Evolutionary conservation across 2,797 vertebrate genomes (phyloP).

Genomic region (Falco peregrinus): DNA sequence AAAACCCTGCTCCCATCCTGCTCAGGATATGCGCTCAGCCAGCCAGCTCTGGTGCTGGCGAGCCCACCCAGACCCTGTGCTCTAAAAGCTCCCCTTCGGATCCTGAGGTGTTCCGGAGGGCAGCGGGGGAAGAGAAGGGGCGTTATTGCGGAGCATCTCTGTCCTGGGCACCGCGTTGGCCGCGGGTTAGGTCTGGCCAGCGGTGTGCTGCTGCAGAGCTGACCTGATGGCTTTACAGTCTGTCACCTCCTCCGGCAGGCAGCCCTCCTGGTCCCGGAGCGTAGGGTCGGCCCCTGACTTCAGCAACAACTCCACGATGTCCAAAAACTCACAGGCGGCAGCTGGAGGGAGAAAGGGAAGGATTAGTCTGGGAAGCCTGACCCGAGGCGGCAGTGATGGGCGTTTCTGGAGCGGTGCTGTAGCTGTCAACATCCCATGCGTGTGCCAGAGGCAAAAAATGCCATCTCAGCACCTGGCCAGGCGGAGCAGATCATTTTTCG

Average conservation of each 20-base stretch:
- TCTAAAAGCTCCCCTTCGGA: slow-evolving; percentile 6
- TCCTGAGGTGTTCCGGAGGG: not conserved
- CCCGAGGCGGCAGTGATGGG: fast-evolving
- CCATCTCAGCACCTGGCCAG: slow-evolving; percentile 1
- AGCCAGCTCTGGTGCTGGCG: not conserved
- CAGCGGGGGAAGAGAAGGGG: not conserved
- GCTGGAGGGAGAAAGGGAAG: slow-evolving; percentile 73
- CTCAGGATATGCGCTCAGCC: not conserved
- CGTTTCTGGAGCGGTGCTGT: not conserved
- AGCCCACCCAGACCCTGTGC: not conserved
- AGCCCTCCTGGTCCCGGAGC: slow-evolving; percentile 93
- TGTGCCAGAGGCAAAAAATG: not conserved
- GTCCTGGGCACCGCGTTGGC: not conserved
- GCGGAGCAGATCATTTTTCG: not conserved
- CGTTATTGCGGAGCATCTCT: not conserved
- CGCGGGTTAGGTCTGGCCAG: slow-evolving; percentile 77
- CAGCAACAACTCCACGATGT: slow-evolving; percentile 93
- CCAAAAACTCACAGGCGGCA: slow-evolving; percentile 92
- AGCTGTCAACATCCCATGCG: not conserved
- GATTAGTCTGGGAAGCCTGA: not conserved
- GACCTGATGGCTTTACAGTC: slow-evolving; percentile 87
- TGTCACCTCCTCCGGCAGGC: slow-evolving; percentile 91
- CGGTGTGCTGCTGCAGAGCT: slow-evolving; percentile 83
- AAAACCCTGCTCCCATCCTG: slow-evolving; percentile 36
- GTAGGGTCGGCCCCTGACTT: slow-evolving; percentile 87